These are phyloP conservation scores for Rhyzopertha dominica DNA, from an alignment of 1,140 invertebrate species.

Conservation along the genomic window DNA sequence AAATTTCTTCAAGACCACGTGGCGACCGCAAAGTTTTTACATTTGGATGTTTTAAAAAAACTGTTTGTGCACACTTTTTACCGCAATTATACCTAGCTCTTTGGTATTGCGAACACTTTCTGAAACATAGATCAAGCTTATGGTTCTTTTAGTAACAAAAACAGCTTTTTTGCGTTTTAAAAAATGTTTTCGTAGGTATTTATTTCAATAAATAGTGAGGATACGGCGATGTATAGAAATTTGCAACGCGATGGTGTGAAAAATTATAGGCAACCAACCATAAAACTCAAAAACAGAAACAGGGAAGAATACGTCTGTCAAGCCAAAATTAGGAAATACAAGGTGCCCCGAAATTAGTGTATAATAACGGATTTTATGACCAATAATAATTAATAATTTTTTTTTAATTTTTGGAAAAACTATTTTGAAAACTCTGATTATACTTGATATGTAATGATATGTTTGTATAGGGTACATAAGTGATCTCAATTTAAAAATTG, in stretches of 20 bases:
- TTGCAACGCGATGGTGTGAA: background rate
- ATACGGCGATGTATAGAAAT: background rate
- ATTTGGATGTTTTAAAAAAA: background rate
- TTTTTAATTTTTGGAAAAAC: no score
- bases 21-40: no score
- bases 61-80: background rate
- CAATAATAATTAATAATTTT: no score
- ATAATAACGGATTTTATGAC: no score
- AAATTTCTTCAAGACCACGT: no score
- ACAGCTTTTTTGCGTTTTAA: background rate
- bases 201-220: slow-evolving; percentile 7
- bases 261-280: slow-evolving; percentile 1
- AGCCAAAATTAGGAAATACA: slow-evolving; percentile 1
- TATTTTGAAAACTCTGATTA: no score
- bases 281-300: slow-evolving; percentile 1
- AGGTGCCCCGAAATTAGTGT: no score
- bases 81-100: background rate
- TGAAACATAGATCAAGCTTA: no score
- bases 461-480: no score
- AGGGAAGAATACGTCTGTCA: background rate
- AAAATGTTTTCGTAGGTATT: slow-evolving; percentile 2
- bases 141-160: background rate
- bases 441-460: no score
- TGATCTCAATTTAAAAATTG: no score
- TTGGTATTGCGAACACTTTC: no score